Evolutionary conservation across 2,113 vertebrate genomes (phyloP), one percentile per base, ranked within the genome.

Genomic region (Merops nubicus): DNA sequence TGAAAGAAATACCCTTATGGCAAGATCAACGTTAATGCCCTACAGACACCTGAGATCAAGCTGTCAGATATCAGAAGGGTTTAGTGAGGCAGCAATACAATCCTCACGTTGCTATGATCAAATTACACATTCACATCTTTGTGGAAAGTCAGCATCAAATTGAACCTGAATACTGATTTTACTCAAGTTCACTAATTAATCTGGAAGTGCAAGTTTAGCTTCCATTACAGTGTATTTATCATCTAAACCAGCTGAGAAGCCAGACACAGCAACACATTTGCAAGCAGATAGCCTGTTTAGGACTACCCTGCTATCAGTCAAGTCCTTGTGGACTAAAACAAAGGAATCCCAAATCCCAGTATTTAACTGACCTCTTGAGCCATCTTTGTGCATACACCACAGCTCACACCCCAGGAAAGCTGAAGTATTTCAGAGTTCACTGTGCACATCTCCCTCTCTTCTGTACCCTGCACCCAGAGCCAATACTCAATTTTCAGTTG

Each of bases 161-260:
- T 38, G 22, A 90, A 70, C 28, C n/a, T 22, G 33, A 76, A 63
- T 26, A 73, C 11, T 47, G 51, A 73, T 62, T 93, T 90, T 65
- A 69, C 20, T 72, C n/a, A 91, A 64, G 43, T 47, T 81, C 36
- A 73, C 7, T 42, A 73, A 53, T 53, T 80, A 65, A 57, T 33
- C 28, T 47, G 29, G 40, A 85, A 70, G 33, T 8, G 0, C 26
- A 73, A 76, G 3, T 86, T 90, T n/a, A 84, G 51, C 19, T 92
- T 20, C 51, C 74, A 19, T 43, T 34, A 73, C n/a, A 82, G 62
- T 22, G 20, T 14, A 21, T 20, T 63, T 74, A 57, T 34, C 31
- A 36, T 19, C 17, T 60, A 64, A 57, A 93, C 1, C 60, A 93
- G 65, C 38, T 92, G 62, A 89, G 88, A 93, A 54, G 33, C 19